These are phyloP conservation scores for Aldabrachelys gigantea DNA, from an alignment of 2,113 vertebrate genomes.

Conservation along the genomic window DNA sequence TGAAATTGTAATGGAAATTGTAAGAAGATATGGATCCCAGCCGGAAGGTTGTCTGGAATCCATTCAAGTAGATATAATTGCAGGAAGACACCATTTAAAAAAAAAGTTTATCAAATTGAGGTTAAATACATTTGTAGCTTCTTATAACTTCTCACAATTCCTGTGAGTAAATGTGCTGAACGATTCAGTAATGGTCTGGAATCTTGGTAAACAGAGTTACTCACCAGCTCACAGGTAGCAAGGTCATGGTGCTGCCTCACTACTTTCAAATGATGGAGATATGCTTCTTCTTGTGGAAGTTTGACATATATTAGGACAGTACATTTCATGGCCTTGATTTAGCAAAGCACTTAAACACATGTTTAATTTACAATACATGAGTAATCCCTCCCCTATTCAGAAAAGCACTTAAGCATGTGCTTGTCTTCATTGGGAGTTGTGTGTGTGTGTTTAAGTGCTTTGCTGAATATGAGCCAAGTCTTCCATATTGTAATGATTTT, in stretches of 20 bases:
- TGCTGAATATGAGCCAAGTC: background rate
- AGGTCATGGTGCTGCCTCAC: background rate
- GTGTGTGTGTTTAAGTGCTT: background rate
- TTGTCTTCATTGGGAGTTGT: background rate
- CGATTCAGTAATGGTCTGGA: background rate
- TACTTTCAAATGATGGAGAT: background rate
- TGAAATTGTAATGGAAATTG: background rate
- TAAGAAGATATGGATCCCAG: constrained; percentile 2
- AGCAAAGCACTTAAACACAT: background rate
- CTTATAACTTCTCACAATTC: background rate
- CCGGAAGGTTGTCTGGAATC: constrained; percentile 1
- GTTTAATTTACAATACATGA: background rate
- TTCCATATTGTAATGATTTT: background rate
- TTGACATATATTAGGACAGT: background rate
- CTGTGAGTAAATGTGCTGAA: background rate
- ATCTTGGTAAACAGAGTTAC: background rate
- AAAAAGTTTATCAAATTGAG: constrained; percentile 16
- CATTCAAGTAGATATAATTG: constrained; percentile 30
- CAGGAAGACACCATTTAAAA: background rate
- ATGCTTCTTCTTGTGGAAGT: background rate
- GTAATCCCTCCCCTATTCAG: background rate
- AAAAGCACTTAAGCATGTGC: background rate
- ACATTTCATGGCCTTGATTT: background rate
- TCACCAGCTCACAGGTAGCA: background rate
- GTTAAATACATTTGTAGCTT: background rate